phyloP scores from a whole-genome alignment of 1,140 invertebrate species.

The Eriocheir sinensis region DNA sequence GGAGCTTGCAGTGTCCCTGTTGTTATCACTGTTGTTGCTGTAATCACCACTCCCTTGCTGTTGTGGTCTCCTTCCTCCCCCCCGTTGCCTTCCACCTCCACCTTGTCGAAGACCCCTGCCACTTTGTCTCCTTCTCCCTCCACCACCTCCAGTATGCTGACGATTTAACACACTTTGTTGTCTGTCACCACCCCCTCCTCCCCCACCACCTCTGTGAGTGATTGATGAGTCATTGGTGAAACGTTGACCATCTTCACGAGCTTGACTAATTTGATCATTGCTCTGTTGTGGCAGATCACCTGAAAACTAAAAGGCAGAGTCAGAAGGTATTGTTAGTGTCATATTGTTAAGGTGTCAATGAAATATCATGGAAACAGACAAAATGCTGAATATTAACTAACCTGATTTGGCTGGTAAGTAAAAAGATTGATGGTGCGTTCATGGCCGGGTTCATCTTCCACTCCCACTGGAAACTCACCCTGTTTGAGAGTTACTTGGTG shows the following conservation, averaged over 20 bases:
- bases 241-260: background rate
- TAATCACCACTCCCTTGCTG: background rate
- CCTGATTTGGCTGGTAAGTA: background rate
- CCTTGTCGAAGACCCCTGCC: background rate
- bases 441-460: background rate
- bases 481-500: background rate
- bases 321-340: background rate
- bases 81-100: background rate
- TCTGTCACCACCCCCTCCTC: background rate
- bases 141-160: conserved; percentile 2
- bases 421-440: background rate
- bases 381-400: background rate
- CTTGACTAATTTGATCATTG: background rate
- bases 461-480: background rate
- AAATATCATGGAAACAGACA: background rate
- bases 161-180: background rate
- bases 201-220: background rate
- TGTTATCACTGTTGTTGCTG: background rate
- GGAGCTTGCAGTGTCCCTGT: background rate
- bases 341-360: background rate
- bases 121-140: background rate
- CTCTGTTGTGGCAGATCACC: background rate
- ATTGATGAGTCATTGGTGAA: background rate
- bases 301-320: background rate
- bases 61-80: background rate